Evolutionary conservation across 1,140 invertebrate species (phyloP), one percentile per base, ranked within the genome.

Genomic region (Lordiphosa mommai): DNA sequence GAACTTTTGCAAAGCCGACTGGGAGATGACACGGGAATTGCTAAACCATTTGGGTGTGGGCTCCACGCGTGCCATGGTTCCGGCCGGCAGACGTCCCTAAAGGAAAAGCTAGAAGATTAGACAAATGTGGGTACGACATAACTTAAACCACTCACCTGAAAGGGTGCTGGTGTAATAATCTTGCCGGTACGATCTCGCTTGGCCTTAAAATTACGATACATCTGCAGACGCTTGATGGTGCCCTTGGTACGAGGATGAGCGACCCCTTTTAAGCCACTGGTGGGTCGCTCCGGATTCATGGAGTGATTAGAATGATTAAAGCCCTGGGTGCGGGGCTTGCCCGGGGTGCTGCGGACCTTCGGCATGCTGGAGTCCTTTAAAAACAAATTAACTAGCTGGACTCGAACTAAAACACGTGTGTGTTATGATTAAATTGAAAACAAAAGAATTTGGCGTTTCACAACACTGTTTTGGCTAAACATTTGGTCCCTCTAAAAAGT

Each of bases 1-100:
- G 88, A 99, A 99, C 76, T 96, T 97, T 91, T 99, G 98, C 17
- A 99, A 90, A 3, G 97, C 95, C 86, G 93, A 94, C 90, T 99
- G 98, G 0, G 96, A 95, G 70, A 99, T 97, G 0, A 97, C 95
- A 60, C 95, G 91, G 0, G 95, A 94, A 82, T 97, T 97, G 64
- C 97, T 97, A 91, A 99, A 99, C 99, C 99, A 99, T 89, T 96
- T 97, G 82, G 97, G 95, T 66, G 96, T 98, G 4, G 99, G 99
- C 90, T 99, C 98, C 4, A 99, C 94, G 41, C 98, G 91, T 29
- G 98, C 97, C 77, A 95, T 92, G 1, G 96, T 95, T 14, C 99
- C 99, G 48, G 96, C 94, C n/a, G 94, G 89, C 9, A 98, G 89
- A 89, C 93, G 93, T 32, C 94, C 94, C 93, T 99, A 96, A 63